Conservation (phyloP, 2,888 invertebrate genomes). For the Ptilodon capucinus region DNA sequence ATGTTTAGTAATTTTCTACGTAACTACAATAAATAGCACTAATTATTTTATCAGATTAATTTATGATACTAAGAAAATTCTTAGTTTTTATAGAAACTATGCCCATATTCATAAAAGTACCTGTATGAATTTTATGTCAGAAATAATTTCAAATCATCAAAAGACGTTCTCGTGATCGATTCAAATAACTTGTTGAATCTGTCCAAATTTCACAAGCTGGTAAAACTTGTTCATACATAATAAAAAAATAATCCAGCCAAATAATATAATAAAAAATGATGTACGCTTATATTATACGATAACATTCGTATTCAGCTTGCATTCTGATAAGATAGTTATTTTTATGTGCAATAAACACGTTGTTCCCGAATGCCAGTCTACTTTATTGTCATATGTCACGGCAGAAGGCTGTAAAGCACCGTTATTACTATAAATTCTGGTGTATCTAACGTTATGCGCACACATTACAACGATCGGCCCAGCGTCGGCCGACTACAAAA, state of each 20-base stretch:
- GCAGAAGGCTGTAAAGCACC: constrained; percentile 59
- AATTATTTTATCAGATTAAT: too few species aligned
- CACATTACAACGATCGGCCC: not conserved
- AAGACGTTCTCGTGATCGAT: not conserved
- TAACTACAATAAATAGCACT: too few species aligned
- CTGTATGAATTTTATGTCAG: too few species aligned
- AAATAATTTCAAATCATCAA: not conserved
- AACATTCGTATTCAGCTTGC: constrained; percentile 44
- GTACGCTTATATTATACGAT: constrained; percentile 53
- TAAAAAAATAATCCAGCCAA: constrained; percentile 33
- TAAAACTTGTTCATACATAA: constrained; percentile 32
- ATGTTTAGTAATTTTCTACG: too few species aligned
- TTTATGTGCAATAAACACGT: constrained; percentile 71
- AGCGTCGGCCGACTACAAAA: not conserved
- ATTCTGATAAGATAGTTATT: constrained; percentile 55
- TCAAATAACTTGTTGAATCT: not conserved
- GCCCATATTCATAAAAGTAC: too few species aligned
- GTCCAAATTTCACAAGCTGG: not conserved
- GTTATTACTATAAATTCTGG: constrained; percentile 61
- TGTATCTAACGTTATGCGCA: constrained; percentile 30
- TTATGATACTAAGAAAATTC: too few species aligned
- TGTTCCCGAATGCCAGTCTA: constrained; percentile 58
- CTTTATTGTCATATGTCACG: constrained; percentile 75
- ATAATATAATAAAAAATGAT: constrained; percentile 50
- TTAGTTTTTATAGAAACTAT: too few species aligned